These are phyloP conservation scores for Anoura caudifer DNA, from an alignment of 2,113 vertebrate species.

Conservation along the genomic window DNA sequence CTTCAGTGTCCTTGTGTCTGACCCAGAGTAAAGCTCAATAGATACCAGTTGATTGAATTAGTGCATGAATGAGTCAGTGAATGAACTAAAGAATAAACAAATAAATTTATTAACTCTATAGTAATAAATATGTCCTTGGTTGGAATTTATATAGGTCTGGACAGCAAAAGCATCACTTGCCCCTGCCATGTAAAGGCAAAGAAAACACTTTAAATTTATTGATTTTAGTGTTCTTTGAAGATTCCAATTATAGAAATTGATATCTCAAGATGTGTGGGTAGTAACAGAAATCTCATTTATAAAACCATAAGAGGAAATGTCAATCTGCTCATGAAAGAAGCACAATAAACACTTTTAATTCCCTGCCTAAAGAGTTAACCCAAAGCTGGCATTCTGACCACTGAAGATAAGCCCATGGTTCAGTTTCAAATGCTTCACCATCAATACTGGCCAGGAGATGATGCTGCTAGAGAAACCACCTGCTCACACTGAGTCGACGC, in stretches of 20 bases:
- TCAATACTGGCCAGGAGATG: not conserved
- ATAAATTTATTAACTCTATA: not conserved
- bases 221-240: not conserved
- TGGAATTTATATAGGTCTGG: not conserved
- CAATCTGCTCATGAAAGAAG: not conserved
- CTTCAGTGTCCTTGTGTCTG: not conserved
- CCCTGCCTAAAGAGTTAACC: not conserved
- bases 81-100: not conserved
- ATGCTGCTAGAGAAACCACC: not conserved
- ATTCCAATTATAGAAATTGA: constrained; percentile 15
- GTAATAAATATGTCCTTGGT: not conserved
- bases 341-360: not conserved
- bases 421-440: not conserved
- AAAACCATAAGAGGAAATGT: not conserved
- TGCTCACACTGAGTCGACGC: not conserved
- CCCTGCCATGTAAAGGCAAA: not conserved
- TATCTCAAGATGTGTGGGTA: not conserved
- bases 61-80: not conserved
- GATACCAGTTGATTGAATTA: not conserved
- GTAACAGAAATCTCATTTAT: not conserved
- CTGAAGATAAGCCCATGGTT: not conserved
- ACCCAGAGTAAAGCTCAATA: not conserved
- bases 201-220: not conserved
- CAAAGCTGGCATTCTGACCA: not conserved
- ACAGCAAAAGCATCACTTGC: not conserved